These are phyloP conservation scores for Pseudorasbora parva DNA, from an alignment of 2,113 vertebrate genomes.

Conservation along the genomic window DNA sequence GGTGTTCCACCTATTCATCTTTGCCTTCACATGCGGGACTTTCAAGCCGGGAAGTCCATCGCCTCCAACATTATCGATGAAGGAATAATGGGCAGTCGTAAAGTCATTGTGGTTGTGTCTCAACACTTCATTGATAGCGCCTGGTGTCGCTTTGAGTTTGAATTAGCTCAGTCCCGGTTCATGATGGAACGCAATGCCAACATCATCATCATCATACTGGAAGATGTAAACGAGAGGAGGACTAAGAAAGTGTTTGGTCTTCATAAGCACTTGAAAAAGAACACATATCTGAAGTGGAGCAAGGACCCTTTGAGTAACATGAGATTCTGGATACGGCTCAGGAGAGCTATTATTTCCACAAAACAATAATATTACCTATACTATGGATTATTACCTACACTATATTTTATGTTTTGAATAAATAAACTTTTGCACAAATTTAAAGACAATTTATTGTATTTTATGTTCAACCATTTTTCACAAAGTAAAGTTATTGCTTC, in stretches of 20 bases:
- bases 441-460: not conserved
- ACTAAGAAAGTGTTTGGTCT: slow-evolving; percentile 50
- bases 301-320: slow-evolving; percentile 45
- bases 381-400: too few species aligned
- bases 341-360: slow-evolving; percentile 41
- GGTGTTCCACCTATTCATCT: slow-evolving; percentile 52
- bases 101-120: slow-evolving; percentile 54
- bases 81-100: slow-evolving; percentile 56
- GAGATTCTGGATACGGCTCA: slow-evolving; percentile 56
- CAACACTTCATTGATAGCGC: slow-evolving; percentile 53
- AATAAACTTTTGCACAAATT: not conserved
- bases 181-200: slow-evolving; percentile 44
- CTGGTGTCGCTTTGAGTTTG: slow-evolving; percentile 60
- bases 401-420: too few species aligned
- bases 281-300: slow-evolving; percentile 59
- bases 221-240: slow-evolving; percentile 56
- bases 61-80: slow-evolving; percentile 62
- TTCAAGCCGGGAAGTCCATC: slow-evolving; percentile 54
- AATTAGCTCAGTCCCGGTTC: slow-evolving; percentile 56
- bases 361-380: slow-evolving; percentile 10
- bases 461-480: not conserved
- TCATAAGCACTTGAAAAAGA: slow-evolving; percentile 58
- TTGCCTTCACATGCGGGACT: slow-evolving; percentile 57
- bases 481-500: not conserved
- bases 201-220: slow-evolving; percentile 57